phyloP scores from a whole-genome alignment of 2,888 invertebrate species.

The Anoncus sp. region DNA sequence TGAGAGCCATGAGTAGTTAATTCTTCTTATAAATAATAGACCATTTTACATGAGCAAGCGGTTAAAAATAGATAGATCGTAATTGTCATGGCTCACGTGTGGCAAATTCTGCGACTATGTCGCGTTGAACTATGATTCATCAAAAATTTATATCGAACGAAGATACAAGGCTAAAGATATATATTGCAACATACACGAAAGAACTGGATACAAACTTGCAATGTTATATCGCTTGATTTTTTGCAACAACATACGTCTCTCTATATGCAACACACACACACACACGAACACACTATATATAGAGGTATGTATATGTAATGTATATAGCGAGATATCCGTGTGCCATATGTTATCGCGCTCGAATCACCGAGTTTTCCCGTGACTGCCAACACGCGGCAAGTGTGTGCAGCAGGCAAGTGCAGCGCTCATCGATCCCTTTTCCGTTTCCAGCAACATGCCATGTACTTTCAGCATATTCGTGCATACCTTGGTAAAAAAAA shows the following conservation, averaged over 20 bases:
- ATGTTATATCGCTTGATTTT: slow-evolving; percentile 31
- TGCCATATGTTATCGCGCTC: slow-evolving; percentile 55
- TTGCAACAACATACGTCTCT: slow-evolving; percentile 10
- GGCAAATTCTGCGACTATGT: no score
- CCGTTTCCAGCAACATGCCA: slow-evolving; percentile 41
- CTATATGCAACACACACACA: slow-evolving; percentile 6
- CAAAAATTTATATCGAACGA: no score
- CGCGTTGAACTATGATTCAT: no score
- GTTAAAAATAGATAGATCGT: no score
- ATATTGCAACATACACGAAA: neutral
- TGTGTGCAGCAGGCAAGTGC: slow-evolving; percentile 52
- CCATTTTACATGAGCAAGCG: no score
- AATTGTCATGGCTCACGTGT: no score
- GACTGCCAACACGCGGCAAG: slow-evolving; percentile 34
- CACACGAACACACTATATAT: no score
- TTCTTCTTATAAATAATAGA: no score
- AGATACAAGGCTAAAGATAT: neutral
- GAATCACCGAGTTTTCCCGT: slow-evolving; percentile 35
- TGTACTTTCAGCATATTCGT: slow-evolving; percentile 60
- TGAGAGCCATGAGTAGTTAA: no score
- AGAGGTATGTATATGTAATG: no score
- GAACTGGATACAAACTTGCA: slow-evolving; percentile 25
- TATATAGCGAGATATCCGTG: slow-evolving; percentile 46
- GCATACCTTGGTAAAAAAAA: slow-evolving; percentile 51
- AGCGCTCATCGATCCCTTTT: slow-evolving; percentile 57